phyloP scores from a whole-genome alignment of 1,140 invertebrate genomes.

The Hyposmocoma kahamanoa region DNA sequence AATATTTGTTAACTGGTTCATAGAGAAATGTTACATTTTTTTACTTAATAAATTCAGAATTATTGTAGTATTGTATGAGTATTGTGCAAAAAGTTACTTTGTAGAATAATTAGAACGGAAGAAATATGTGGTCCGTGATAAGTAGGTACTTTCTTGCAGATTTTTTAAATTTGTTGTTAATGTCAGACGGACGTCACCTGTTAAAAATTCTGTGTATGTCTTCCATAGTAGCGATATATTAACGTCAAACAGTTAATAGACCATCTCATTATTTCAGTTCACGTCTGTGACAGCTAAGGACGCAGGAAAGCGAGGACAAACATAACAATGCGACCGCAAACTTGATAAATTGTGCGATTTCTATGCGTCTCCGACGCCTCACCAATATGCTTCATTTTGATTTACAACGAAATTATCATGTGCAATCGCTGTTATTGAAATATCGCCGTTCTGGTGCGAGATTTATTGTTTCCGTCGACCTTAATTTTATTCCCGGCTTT shows the following conservation, averaged over 20 bases:
- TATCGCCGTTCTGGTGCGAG: background rate
- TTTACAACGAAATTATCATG: constrained; percentile 10
- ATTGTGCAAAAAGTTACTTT: no score
- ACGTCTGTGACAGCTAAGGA: constrained; percentile 59
- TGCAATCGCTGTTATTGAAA: background rate
- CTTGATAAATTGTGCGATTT: constrained; percentile 28
- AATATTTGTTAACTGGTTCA: no score
- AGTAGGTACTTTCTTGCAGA: no score
- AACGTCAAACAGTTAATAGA: constrained; percentile 55
- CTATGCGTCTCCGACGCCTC: constrained; percentile 33
- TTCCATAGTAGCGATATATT: constrained; percentile 28
- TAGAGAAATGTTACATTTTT: no score
- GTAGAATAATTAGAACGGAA: no score
- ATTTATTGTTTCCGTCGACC: background rate
- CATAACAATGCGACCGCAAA: background rate
- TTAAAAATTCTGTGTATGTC: background rate
- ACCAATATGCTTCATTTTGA: no score
- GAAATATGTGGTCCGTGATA: no score
- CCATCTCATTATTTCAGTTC: constrained; percentile 59
- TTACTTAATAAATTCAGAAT: no score
- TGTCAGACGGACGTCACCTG: background rate
- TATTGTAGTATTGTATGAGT: no score
- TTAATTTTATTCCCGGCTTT: constrained; percentile 1
- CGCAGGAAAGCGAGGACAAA: constrained; percentile 40
- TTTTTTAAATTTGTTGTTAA: no score